Percentiles rank a stretch among this genome's conserved stretches.
Conservation (phyloP, 2,888 invertebrate species). For the Caenorhabditis afra region DNA sequence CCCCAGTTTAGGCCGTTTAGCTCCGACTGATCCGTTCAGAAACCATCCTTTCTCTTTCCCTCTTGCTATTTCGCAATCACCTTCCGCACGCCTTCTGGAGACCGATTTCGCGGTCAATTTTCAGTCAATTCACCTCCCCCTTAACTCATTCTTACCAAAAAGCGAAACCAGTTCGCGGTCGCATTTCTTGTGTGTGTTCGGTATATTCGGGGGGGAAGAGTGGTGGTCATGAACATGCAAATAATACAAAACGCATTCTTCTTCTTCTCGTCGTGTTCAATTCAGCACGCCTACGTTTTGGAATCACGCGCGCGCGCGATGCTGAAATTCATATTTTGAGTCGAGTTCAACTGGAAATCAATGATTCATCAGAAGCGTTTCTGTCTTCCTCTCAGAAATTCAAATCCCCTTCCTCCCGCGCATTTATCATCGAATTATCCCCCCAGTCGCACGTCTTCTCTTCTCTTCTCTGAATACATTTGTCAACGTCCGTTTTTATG, state of each 20-base stretch:
- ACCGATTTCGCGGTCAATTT: conserved; percentile 24
- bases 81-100: neutral
- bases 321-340: no score
- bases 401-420: neutral
- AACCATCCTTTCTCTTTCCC: conserved; percentile 20
- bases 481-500: no score
- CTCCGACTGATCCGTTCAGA: no score
- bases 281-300: no score
- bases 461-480: neutral
- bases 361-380: no score
- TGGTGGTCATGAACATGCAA: conserved; percentile 50
- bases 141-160: conserved; percentile 8
- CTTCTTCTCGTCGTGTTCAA: no score
- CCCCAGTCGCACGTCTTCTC: neutral
- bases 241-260: no score
- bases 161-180: conserved; percentile 16
- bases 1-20: no score
- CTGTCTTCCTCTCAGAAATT: neutral
- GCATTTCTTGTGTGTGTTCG: neutral
- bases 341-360: no score
- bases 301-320: no score
- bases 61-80: conserved; percentile 23
- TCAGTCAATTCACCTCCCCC: conserved; percentile 20
- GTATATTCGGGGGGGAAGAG: conserved; percentile 9
- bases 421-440: conserved; percentile 35